Percentiles rank a stretch among this genome's conserved stretches.
Evolutionary conservation across 2,797 vertebrate species (phyloP).

Genomic region (Dicrostonyx torquatus): DNA sequence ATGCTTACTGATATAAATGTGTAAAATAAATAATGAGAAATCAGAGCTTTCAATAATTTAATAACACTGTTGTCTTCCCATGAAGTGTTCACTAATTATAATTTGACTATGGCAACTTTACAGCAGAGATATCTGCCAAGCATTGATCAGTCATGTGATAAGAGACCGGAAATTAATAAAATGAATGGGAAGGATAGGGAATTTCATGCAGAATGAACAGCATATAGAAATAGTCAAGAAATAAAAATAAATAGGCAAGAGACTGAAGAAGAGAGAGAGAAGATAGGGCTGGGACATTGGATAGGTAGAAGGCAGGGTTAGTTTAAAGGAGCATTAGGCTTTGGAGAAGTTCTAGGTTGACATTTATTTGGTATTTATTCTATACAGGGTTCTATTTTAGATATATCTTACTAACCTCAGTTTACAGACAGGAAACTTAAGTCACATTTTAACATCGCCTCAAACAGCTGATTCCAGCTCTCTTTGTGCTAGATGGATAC

Average conservation of each 20-base stretch:
- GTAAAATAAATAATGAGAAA: not conserved
- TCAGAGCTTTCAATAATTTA: not conserved
- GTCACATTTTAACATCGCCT: not conserved
- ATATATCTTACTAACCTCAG: not conserved
- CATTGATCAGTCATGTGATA: not conserved
- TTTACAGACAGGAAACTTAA: not conserved
- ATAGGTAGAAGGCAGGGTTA: not conserved
- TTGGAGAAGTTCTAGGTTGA: not conserved
- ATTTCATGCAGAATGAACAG: not conserved
- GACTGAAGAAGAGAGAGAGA: not conserved
- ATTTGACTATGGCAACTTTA: not conserved
- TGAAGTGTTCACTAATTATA: not conserved
- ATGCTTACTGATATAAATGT: not conserved
- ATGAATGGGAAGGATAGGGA: not conserved
- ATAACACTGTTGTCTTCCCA: not conserved
- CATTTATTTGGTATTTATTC: not conserved
- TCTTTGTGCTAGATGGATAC: not conserved
- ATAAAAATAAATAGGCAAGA: not conserved
- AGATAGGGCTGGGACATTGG: not conserved
- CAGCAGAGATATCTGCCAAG: not conserved
- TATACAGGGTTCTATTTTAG: not conserved
- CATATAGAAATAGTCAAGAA: not conserved
- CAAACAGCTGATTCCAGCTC: not conserved
- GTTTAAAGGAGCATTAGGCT: not conserved
- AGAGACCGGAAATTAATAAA: not conserved